Evolutionary conservation across 2,888 invertebrate species (phyloP), one percentile per base, ranked within the genome.

Genomic region (Lasioglossum oenotherae): DNA sequence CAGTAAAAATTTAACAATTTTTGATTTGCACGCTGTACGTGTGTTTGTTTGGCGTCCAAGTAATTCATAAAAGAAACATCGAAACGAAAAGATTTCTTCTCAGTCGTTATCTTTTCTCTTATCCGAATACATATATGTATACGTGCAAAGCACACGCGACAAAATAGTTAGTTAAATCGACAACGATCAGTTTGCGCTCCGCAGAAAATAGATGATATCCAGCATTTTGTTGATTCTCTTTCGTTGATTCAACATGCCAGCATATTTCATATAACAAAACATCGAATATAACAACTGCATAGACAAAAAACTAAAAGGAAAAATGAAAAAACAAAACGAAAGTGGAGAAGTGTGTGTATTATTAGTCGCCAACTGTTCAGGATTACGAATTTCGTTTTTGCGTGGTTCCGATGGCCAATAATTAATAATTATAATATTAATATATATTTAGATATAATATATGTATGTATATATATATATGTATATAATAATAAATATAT

Each of bases 171-270:
- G 27, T n/a, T 12, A 27, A 72, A 41, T 23, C 41, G 67, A 78
- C 77, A 44, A 86, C 90, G 88, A 92, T 83, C 88, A 86, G 84
- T 85, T 84, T 87, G 89, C 83, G 87, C 90, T 84, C 90, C 90
- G 85, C 90, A 87, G 78, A 85, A 87, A 92, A 92, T 91, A 91
- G 88, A 91, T 78, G 71, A 78, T 74, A 77, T 85, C 82, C 89
- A 83, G 86, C 86, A 87, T 82, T 82, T 89, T 90, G 88, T 92
- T 90, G 90, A 80, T 91, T 89, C 71, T 88, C 89, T 91, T 85
- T 73, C 80, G 87, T 81, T 84, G 81, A 84, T 89, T 92, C 86
- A 91, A 92, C 91, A 93, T 92, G 92, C 90, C 91, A 90, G 91
- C 91, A 91, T 91, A 91, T 90, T 71, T 90, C 90, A 85, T 91